These are phyloP conservation scores for Chloebia gouldiae DNA, from an alignment of 2,113 vertebrate genomes.

Conservation along the genomic window DNA sequence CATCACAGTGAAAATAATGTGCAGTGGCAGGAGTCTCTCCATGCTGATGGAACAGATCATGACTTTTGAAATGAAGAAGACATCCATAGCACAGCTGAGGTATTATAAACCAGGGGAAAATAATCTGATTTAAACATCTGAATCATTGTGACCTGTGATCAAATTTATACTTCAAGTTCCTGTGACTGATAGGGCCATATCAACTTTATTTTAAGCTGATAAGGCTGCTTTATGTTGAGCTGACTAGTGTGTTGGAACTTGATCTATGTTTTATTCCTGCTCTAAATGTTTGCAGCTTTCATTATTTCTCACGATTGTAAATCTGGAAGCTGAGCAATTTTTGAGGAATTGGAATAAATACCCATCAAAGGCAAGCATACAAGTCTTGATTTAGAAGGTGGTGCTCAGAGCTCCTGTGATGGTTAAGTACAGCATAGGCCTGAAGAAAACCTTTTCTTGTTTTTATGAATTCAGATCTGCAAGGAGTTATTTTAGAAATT, in stretches of 20 bases:
- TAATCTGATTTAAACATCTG: conserved; percentile 32
- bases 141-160: conserved; percentile 7
- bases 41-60: conserved; percentile 30
- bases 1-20: conserved; percentile 49
- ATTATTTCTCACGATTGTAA: conserved; percentile 16
- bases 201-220: neutral
- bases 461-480: neutral
- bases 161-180: conserved; percentile 11
- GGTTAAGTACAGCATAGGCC: neutral
- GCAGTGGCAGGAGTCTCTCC: conserved; percentile 28
- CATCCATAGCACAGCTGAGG: neutral
- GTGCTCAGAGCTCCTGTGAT: neutral
- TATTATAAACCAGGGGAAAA: neutral
- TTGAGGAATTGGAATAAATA: neutral
- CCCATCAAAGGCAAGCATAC: neutral
- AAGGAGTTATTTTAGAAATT: neutral
- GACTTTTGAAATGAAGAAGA: conserved; percentile 20
- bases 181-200: neutral
- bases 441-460: neutral
- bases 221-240: neutral
- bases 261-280: conserved; percentile 6
- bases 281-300: conserved; percentile 2
- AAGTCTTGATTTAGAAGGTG: neutral
- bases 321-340: neutral
- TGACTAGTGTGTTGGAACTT: neutral